Base-by-base conservation (phyloP, 1,140 invertebrate species). In the Bombus ignitus region DNA sequence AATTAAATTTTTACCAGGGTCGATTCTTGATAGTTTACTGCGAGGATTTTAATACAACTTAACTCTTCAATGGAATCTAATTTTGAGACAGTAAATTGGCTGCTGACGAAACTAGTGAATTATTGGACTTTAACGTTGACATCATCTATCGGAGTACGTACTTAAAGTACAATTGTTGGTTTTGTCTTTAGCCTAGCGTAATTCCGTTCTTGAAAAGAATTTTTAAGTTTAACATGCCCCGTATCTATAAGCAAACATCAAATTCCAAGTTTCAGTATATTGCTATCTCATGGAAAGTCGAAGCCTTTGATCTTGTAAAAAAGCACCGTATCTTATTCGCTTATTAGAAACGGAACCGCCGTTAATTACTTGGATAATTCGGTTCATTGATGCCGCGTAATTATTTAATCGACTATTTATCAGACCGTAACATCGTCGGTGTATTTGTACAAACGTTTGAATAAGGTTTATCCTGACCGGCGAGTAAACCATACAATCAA, bases 341-440 rank as follows among this genome's bases (percentile, higher is more conserved):
- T 13, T n/a, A 32, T 10, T 18, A n/a, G 35, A 39, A 77, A 77
- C 37, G 71, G 47, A 25, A 81, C 22, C 44, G 32, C 42, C 68
- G 79, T 81, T 81, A 81, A 81, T 81, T 81, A 59, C 79, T n/a
- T 9, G 79, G 77, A 37, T 81, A 81, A 76, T 77, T 77, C 37
- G 75, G 74, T 59, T 59, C 25, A n/a, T 35, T 12, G 74, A 28
- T 42, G 37, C 59, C 59, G 39, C 59, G 75, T 37, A 37, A 83
- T 83, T 76, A 83, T 83, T 75, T 68, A 83, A 75, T 83, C 72
- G 71, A 25, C n/a, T 22, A 32, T 66, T 68, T 76, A 83, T 83
- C 81, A 18, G 25, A 1, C 3, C 1, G 39, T n/a, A 10, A 32
- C 35, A 59, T 82, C 39, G 80, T 81, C 81, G 81, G 81, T 75